Conservation (phyloP, 2,113 vertebrate species). For the Calypte anna region DNA sequence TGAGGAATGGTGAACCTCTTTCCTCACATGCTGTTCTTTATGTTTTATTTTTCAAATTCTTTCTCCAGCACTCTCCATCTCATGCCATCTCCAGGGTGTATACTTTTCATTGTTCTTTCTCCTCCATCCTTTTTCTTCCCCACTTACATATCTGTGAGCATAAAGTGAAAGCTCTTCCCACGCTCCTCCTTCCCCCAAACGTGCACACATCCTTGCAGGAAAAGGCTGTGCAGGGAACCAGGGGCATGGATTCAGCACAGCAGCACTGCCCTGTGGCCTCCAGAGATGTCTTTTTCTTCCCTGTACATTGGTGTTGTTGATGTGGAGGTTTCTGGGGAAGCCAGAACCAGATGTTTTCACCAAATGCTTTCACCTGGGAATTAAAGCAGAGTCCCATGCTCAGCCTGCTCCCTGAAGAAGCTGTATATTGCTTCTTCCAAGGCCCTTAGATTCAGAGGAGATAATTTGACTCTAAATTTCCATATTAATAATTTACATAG, state of each 20-base stretch:
- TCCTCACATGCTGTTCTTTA: background rate
- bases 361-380: background rate
- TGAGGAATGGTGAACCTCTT: background rate
- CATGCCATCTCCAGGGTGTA: background rate
- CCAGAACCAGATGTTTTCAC: background rate
- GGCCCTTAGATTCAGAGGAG: conserved; percentile 45
- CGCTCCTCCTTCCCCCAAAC: background rate
- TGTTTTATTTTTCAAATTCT: background rate
- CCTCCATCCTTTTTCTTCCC: background rate
- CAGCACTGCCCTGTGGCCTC: background rate
- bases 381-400: background rate
- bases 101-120: background rate
- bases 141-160: accelerated
- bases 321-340: background rate
- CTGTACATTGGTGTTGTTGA: background rate
- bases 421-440: background rate
- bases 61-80: background rate
- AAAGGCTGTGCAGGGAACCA: background rate
- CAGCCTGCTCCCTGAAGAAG: background rate
- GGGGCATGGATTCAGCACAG: background rate
- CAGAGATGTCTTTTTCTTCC: background rate
- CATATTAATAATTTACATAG: conserved; percentile 71
- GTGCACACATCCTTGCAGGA: accelerated
- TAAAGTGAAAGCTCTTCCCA: background rate
- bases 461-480: conserved; percentile 63